A percentile compares a stretch with the other conserved stretches of the same genome.
These are phyloP conservation scores for Xanthorhoe designata DNA, from an alignment of 2,888 invertebrate species.

Conservation along the genomic window DNA sequence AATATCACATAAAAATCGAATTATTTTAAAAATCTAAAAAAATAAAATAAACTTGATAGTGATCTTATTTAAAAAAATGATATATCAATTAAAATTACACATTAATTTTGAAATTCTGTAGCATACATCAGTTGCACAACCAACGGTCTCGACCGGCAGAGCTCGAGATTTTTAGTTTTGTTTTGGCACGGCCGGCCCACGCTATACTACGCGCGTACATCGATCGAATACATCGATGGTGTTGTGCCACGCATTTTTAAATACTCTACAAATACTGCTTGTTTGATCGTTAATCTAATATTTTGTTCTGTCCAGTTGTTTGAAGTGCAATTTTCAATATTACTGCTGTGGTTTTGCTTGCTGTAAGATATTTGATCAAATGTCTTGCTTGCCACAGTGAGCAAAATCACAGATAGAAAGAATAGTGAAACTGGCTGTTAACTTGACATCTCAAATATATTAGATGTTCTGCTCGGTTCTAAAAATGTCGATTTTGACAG, in stretches of 20 bases:
- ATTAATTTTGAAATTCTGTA: slow-evolving; percentile 11
- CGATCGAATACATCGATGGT: background rate
- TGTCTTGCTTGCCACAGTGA: too few relatives aligned
- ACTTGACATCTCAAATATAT: too few relatives aligned
- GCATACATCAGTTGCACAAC: slow-evolving; percentile 19
- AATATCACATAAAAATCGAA: background rate
- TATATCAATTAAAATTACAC: slow-evolving; percentile 13
- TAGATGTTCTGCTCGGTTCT: too few relatives aligned
- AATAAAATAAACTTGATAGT: too few relatives aligned
- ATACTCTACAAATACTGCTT: background rate
- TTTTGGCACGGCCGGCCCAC: slow-evolving; percentile 18
- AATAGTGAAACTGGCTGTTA: too few relatives aligned
- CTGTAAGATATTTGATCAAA: too few relatives aligned
- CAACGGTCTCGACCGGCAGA: slow-evolving; percentile 11
- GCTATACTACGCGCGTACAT: slow-evolving; percentile 14
- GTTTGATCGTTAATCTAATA: background rate
- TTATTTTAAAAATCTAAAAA: too few relatives aligned
- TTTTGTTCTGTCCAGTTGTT: background rate
- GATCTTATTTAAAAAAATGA: too few relatives aligned
- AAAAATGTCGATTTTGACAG: too few relatives aligned
- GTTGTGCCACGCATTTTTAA: slow-evolving; percentile 2
- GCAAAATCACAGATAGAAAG: too few relatives aligned
- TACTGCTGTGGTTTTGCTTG: too few relatives aligned
- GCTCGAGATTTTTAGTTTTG: slow-evolving; percentile 13
- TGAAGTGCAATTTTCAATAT: too few relatives aligned